These are phyloP conservation scores for Bombus soroeensis DNA, from an alignment of 1,140 invertebrate genomes.

Conservation along the genomic window DNA sequence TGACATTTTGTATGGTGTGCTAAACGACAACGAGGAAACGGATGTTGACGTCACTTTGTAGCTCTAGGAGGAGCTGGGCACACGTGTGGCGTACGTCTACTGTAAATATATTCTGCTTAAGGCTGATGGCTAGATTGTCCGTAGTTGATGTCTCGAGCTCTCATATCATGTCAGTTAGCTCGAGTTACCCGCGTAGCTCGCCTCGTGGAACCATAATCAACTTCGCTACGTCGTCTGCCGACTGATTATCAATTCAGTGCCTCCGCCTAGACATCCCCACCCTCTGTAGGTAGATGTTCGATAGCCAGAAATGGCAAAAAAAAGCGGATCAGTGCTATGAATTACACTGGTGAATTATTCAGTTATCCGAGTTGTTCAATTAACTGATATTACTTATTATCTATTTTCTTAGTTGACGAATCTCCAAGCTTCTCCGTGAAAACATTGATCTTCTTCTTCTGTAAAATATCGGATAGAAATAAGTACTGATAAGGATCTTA, in stretches of 20 bases:
- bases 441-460: background rate
- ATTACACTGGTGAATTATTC: background rate
- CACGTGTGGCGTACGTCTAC: background rate
- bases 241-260: constrained; percentile 53
- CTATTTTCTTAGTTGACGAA: background rate
- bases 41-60: constrained; percentile 29
- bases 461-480: background rate
- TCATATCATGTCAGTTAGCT: constrained; percentile 64
- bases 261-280: constrained; percentile 18
- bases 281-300: background rate
- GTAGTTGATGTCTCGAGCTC: constrained; percentile 61
- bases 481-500: background rate
- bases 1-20: background rate
- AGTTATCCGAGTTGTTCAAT: background rate
- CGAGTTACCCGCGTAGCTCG: constrained; percentile 33
- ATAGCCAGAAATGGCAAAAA: background rate
- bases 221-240: constrained; percentile 33
- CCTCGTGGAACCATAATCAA: constrained; percentile 34
- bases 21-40: constrained; percentile 4
- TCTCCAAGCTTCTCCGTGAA: background rate
- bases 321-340: background rate
- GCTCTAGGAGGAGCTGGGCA: background rate
- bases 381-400: background rate
- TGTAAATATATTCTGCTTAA: constrained; percentile 71
- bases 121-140: constrained; percentile 70